phyloP scores from a whole-genome alignment of 2,888 invertebrate genomes.

The Taenaris catops region DNA sequence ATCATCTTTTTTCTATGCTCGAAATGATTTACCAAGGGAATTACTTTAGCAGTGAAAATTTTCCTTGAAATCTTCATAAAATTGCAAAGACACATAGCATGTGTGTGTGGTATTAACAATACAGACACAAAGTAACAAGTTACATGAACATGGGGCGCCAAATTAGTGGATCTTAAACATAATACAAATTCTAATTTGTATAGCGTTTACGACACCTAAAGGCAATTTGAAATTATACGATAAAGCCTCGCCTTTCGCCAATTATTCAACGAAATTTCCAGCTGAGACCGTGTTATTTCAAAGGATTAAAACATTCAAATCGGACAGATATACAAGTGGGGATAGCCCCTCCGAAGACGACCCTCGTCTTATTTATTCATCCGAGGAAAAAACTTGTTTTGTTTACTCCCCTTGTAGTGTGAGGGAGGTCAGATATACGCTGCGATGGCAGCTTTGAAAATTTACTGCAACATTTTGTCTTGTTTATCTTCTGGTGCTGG shows the following conservation, averaged over 20 bases:
- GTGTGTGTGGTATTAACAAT: too few species aligned
- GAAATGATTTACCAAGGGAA: too few species aligned
- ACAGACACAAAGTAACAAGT: not conserved
- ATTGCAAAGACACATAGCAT: too few species aligned
- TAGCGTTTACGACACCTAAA: slow-evolving; percentile 5
- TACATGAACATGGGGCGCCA: not conserved
- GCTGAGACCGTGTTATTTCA: slow-evolving; percentile 51
- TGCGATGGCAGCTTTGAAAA: slow-evolving; percentile 46
- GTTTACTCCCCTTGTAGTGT: slow-evolving; percentile 54
- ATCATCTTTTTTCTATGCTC: too few species aligned
- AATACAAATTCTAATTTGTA: slow-evolving; percentile 9
- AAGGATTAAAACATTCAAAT: slow-evolving; percentile 79
- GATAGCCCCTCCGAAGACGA: slow-evolving; percentile 51
- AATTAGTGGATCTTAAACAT: not conserved
- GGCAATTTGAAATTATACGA: slow-evolving; percentile 9
- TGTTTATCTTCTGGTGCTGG: too few species aligned
- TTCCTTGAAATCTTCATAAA: too few species aligned
- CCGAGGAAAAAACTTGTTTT: slow-evolving; percentile 74
- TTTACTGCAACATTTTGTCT: slow-evolving; percentile 54
- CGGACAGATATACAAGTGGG: slow-evolving; percentile 61
- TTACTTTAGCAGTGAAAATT: too few species aligned
- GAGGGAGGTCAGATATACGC: slow-evolving; percentile 49
- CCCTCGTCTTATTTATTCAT: slow-evolving; percentile 77
- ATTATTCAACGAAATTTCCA: slow-evolving; percentile 31
- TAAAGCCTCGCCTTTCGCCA: slow-evolving; percentile 11